phyloP scores from a whole-genome alignment of 1,140 invertebrate genomes.

The Pogonomyrmex californicus region DNA sequence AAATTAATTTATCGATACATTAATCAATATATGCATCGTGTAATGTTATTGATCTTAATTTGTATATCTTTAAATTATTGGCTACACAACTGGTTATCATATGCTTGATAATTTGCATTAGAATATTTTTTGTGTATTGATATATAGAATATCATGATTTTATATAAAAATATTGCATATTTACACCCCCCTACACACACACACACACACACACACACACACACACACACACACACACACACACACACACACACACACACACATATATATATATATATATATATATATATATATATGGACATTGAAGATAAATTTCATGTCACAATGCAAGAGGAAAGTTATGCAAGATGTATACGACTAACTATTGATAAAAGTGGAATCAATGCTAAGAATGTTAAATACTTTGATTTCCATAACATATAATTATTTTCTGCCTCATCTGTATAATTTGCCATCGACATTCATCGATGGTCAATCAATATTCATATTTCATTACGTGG shows the following conservation, averaged over 20 bases:
- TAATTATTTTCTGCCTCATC: slow-evolving; percentile 15
- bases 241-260: too few relatives aligned
- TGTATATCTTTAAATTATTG: background rate
- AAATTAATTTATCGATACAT: slow-evolving; percentile 32
- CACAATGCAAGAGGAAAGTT: background rate
- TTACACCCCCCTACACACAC: too few relatives aligned
- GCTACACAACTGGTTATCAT: background rate
- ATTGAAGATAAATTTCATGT: slow-evolving; percentile 4
- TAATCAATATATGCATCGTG: background rate
- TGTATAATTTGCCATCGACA: background rate
- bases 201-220: too few relatives aligned
- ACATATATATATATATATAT: too few relatives aligned
- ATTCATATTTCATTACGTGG: slow-evolving; percentile 1
- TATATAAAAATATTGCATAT: background rate
- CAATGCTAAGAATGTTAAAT: background rate
- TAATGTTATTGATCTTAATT: background rate
- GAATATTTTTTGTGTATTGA: background rate
- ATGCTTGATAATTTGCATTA: background rate
- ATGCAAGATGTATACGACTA: background rate
- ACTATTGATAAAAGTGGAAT: background rate
- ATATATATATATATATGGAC: too few relatives aligned
- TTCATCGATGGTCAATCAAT: background rate
- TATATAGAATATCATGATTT: background rate
- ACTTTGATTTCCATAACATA: background rate
- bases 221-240: too few relatives aligned